Evolutionary conservation across 37 sponge, comb jelly and placozoan genomes (phyloP).

Genomic region (Spongilla lacustris): DNA sequence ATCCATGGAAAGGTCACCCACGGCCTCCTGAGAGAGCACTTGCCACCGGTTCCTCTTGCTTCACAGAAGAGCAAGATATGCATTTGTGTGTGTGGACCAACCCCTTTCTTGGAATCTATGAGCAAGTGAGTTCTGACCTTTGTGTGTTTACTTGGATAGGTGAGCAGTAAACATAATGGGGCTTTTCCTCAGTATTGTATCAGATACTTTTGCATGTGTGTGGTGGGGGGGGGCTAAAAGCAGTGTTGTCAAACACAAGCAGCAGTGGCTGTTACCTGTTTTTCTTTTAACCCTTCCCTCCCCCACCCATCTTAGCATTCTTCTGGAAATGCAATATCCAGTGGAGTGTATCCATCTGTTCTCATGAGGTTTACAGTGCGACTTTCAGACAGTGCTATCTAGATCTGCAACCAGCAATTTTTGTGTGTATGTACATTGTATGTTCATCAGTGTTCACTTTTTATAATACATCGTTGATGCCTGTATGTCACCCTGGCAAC

Average conservation of each 20-base stretch:
- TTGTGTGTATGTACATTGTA: no score
- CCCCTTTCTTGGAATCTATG: conserved; percentile 45
- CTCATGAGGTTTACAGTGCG: conserved; percentile 10
- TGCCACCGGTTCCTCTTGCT: conserved; percentile 32
- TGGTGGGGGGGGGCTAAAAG: no score
- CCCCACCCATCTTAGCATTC: conserved; percentile 17
- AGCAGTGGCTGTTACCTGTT: no score
- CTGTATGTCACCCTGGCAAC: background rate
- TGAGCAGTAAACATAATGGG: background rate
- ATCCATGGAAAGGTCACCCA: conserved; percentile 40
- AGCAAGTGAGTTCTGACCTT: conserved; percentile 22
- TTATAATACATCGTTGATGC: no score
- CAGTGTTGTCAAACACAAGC: no score
- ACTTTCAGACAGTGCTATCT: no score
- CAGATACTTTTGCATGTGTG: no score
- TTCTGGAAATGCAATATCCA: conserved; percentile 60
- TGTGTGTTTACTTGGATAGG: background rate
- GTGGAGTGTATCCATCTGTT: conserved; percentile 56
- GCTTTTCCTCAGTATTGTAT: no score
- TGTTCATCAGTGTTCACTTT: no score
- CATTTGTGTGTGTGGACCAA: conserved; percentile 79
- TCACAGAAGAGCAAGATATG: conserved; percentile 22
- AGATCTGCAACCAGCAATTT: no score
- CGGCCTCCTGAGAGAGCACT: conserved; percentile 29
- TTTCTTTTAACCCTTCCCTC: background rate